These are phyloP conservation scores for Nothocercus julius DNA, from an alignment of 2,113 vertebrate genomes.

Conservation along the genomic window DNA sequence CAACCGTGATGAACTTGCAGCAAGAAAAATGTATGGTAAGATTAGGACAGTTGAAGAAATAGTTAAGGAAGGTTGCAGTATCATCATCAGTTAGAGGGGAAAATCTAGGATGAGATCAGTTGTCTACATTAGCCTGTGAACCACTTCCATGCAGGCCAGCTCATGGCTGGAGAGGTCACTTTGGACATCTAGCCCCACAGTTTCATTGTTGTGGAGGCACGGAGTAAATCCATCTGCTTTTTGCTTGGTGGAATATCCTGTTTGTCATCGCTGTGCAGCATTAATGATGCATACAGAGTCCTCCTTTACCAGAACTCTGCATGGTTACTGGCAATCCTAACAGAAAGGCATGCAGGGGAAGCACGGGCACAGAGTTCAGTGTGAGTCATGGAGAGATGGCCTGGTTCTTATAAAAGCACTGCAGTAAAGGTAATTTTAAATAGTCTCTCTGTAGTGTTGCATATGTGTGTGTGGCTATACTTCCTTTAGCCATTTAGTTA, in stretches of 20 bases:
- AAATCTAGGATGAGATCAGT: not conserved
- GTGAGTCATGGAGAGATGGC: conserved; percentile 54
- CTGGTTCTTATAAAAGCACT: not conserved
- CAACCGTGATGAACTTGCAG: not conserved
- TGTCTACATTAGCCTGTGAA: not conserved
- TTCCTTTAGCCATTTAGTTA: not conserved
- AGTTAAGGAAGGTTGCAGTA: not conserved
- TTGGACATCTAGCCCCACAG: accelerated
- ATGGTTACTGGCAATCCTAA: conserved; percentile 34
- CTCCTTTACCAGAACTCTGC: not conserved
- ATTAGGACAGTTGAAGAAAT: not conserved
- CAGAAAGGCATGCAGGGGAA: conserved; percentile 27
- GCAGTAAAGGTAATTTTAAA: not conserved
- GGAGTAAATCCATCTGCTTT: not conserved
- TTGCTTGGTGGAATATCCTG: conserved; percentile 8
- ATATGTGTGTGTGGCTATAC: not conserved
- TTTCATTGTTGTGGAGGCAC: not conserved
- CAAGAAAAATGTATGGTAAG: not conserved
- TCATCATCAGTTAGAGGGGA: not conserved
- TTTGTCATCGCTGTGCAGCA: conserved; percentile 47
- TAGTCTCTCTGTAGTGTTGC: not conserved
- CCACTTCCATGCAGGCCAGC: not conserved
- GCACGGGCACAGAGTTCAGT: not conserved
- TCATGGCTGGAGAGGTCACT: not conserved
- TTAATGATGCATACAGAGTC: not conserved